Percentiles rank a stretch among this genome's conserved stretches.
Conservation (phyloP, 2,888 invertebrate species). For the Habroteleia sp. region DNA sequence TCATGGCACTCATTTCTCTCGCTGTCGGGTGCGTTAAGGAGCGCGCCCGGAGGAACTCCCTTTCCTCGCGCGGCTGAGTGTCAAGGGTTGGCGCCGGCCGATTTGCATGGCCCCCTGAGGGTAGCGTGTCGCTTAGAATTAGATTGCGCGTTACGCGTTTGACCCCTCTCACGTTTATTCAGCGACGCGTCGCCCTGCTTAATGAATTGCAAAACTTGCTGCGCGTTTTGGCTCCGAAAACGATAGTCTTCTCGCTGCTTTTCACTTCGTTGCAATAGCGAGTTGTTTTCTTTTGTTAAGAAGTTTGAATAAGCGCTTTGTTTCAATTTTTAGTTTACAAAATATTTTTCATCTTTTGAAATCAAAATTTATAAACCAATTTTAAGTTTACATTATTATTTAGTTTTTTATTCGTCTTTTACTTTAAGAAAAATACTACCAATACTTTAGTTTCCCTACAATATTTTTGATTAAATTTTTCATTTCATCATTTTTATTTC, state of each 20-base stretch:
- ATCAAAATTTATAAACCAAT: too few species aligned
- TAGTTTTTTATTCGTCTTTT: too few species aligned
- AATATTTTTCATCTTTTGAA: too few species aligned
- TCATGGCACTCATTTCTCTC: slow-evolving; percentile 62
- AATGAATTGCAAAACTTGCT: slow-evolving; percentile 63
- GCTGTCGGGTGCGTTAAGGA: slow-evolving; percentile 37
- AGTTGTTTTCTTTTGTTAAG: slow-evolving; percentile 43
- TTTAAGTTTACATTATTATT: too few species aligned
- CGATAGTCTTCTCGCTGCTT: slow-evolving; percentile 5
- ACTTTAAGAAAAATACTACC: too few species aligned
- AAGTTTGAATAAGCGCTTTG: slow-evolving; percentile 35
- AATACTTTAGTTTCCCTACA: too few species aligned
- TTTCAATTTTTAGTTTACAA: too few species aligned
- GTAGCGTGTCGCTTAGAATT: slow-evolving; percentile 51
- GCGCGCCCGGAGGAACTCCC: slow-evolving; percentile 24
- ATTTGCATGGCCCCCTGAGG: slow-evolving; percentile 58
- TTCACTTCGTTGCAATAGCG: slow-evolving; percentile 23
- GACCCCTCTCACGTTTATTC: slow-evolving; percentile 54
- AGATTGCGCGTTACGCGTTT: slow-evolving; percentile 59
- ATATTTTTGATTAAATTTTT: too few species aligned
- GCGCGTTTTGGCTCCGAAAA: slow-evolving; percentile 37
- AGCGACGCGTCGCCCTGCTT: slow-evolving; percentile 51
- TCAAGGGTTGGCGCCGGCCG: slow-evolving; percentile 58
- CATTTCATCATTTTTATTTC: too few species aligned
- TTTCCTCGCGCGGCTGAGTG: slow-evolving; percentile 52